Evolutionary conservation across 2,888 invertebrate genomes (phyloP).

Genomic region (Thyatira batis): DNA sequence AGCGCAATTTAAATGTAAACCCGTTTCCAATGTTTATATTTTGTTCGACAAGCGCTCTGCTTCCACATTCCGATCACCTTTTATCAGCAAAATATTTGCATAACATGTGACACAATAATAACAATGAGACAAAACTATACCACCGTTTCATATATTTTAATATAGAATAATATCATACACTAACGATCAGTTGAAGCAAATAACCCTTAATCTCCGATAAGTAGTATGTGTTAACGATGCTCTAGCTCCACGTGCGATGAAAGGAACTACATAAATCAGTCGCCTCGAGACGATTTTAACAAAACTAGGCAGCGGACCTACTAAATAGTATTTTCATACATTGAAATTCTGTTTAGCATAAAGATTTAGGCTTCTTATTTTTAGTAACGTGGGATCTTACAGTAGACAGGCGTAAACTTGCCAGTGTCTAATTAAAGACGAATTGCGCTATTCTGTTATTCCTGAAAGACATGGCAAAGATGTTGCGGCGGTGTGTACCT

Average conservation of each 20-base stretch:
- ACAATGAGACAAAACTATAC: constrained; percentile 33
- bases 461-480: neutral
- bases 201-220: neutral
- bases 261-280: constrained; percentile 51
- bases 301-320: constrained; percentile 23
- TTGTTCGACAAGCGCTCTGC: constrained; percentile 44
- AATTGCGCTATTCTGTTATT: neutral
- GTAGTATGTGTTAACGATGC: constrained; percentile 11
- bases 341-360: constrained; percentile 24
- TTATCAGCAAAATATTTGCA: constrained; percentile 68
- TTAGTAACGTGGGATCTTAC: neutral
- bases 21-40: constrained; percentile 61
- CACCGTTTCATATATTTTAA: neutral
- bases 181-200: neutral
- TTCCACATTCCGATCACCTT: constrained; percentile 72
- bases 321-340: constrained; percentile 17
- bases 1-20: constrained; percentile 33
- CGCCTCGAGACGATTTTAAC: constrained; percentile 33
- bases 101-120: constrained; percentile 58
- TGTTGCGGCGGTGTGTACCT: constrained; percentile 77
- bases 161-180: neutral
- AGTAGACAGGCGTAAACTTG: neutral
- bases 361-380: neutral
- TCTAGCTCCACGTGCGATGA: constrained; percentile 41
- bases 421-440: neutral